Evolutionary conservation across 2,797 vertebrate genomes (phyloP), one percentile per base, ranked within the genome.

Genomic region (Lacerta viridis): DNA sequence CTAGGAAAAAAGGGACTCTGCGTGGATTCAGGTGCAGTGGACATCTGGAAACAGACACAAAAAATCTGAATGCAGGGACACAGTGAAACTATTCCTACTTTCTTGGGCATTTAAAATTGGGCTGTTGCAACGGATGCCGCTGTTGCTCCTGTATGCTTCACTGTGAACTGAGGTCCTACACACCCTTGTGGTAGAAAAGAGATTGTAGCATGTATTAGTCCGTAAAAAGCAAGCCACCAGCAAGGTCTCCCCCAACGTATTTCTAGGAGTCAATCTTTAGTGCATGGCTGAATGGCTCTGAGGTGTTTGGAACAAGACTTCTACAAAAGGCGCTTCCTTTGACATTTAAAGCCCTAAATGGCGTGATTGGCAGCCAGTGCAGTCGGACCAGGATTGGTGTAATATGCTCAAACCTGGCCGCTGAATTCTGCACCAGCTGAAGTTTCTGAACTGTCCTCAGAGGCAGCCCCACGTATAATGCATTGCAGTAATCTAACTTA

Each of bases 11-110:
- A 11, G 9, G 9, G 29, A 39, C 20, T 61, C 50, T 5, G 46
- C 9, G 0, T 33, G n/a, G 33, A 27, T 7, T 2, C 15, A 10
- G 1, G 1, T 20, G 4, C 1, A 17, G 74, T 5, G 1, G 23
- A 64, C 3, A 18, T 29, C 20, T 9, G 76, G 61, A 36, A 15
- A 33, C 17, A 66, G 71, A 25, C 5, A 10, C 74, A n/a, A 23
- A 33, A 15, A 17, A 27, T 20, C 41, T 77, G 46, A 39, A 2
- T 23, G 17, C 43, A 15, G 68, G 68, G 15, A 41, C 27, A 2
- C 11, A 15, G 2, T 15, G 55, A n/a, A 71, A 27, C 4, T 2
- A 17, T 33, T 27, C 25, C 20, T 25, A 4, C 36, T 55, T 36
- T 9, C 7, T 33, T 6, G 1, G 81, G 17, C 29, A 46, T 33